Base-by-base conservation (phyloP, 35 echinoderm and acorn worm genomes). In the Amphiura filiformis region DNA sequence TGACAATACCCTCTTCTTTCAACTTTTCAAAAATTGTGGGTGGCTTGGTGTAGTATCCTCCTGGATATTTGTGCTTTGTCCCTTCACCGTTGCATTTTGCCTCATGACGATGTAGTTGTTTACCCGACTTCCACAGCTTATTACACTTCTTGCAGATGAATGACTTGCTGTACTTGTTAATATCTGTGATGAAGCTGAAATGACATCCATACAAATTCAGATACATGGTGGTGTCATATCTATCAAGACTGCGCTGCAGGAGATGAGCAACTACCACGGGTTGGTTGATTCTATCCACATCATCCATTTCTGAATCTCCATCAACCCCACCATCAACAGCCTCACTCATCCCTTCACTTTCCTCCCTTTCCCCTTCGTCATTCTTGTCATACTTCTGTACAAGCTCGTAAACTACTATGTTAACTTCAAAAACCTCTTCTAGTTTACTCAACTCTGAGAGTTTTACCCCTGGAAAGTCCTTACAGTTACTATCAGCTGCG, bases 211-310 rank as follows among this genome's bases (percentile, higher is more conserved):
- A 44, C 31, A 85, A 35, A 35, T 85, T 91, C 3, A 91, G n/a
- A 44, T 91, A 91, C 89, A 91, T 78, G 32, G 89, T 91, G n/a
- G 78, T 38, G 33, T 86, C 47, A 41, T 86, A 91, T 64, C 37
- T 91, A 22, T 79, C 77, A 15, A 91, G 56, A 49, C 82, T 86
- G 31, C 89, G 82, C 11, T 52, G 80, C 31, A 91, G 42, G 26
- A 91, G 39, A 18, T 38, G 82, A 13, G 89, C 89, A 31, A 56
- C 61, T 37, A 84, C 15, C 1, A 4, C 61, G 4, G 61, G 26
- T 70, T 47, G 4, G 41, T 47, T 47, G 4, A 47, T 47, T 47
- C 41, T 47, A 4, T 47, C 41, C n/a, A n/a, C n/a, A n/a, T n/a
- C n/a, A n/a, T n/a, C n/a, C n/a, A n/a, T n/a, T n/a, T n/a, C n/a